phyloP scores from a whole-genome alignment of 1,140 invertebrate species.

The Orchestia grillus region DNA sequence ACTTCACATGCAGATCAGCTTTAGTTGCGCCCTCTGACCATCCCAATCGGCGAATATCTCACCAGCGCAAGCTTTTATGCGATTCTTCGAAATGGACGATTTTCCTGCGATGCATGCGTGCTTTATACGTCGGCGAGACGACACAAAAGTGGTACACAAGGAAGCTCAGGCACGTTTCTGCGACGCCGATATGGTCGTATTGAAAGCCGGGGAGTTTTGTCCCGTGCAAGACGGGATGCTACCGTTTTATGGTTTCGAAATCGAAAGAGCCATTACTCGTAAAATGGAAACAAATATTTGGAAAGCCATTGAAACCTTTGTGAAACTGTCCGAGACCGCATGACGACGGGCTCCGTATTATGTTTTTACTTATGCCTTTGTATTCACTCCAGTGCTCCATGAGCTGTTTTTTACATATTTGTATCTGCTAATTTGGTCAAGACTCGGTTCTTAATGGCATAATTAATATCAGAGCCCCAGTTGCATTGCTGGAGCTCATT shows the following conservation, averaged over 20 bases:
- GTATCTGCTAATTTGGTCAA: no score
- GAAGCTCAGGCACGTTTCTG: background rate
- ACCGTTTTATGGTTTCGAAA: background rate
- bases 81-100: conserved; percentile 52
- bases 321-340: background rate
- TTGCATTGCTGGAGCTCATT: no score
- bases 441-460: no score
- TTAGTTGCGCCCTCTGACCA: conserved; percentile 33
- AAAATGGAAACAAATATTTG: background rate
- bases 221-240: background rate
- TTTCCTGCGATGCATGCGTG: conserved; percentile 12
- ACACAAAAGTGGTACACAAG: background rate
- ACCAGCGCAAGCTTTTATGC: conserved; percentile 35
- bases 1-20: conserved; percentile 54
- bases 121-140: background rate
- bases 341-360: no score
- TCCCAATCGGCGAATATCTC: conserved; percentile 47
- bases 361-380: no score
- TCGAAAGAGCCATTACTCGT: background rate
- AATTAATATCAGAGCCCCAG: no score
- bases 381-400: no score
- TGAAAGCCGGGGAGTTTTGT: background rate
- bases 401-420: no score
- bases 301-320: background rate
- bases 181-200: background rate